Conservation (phyloP, 2,888 invertebrate species). For the Lissonota sp. region DNA sequence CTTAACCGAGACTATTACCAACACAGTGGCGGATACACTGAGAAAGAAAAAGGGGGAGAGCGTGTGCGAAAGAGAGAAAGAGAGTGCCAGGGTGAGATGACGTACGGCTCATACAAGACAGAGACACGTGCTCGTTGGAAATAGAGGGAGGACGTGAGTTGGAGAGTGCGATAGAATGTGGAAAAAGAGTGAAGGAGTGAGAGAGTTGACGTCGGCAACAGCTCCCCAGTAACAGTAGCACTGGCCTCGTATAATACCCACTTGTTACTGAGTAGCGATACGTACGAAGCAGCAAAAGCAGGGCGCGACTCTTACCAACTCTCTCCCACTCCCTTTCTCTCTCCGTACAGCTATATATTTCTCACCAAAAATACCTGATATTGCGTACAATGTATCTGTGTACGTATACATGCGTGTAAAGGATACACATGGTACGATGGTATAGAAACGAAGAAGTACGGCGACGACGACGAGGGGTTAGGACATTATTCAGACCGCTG, state of each 20-base stretch:
- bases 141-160: conserved; percentile 35
- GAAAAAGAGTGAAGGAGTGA: conserved; percentile 25
- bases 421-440: conserved; percentile 52
- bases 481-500: conserved; percentile 78
- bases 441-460: conserved; percentile 44
- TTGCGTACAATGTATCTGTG: not conserved
- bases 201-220: conserved; percentile 61
- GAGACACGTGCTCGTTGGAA: conserved; percentile 19
- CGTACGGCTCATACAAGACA: conserved; percentile 26
- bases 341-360: conserved; percentile 48
- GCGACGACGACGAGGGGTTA: conserved; percentile 50
- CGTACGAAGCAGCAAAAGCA: conserved; percentile 65
- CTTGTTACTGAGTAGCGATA: conserved; percentile 80
- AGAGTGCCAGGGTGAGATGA: conserved; percentile 43
- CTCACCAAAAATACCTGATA: conserved; percentile 15
- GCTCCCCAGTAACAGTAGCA: conserved; percentile 63
- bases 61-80: conserved; percentile 15
- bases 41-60: conserved; percentile 40
- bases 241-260: conserved; percentile 77
- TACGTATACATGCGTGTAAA: conserved; percentile 33
- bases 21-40: conserved; percentile 16
- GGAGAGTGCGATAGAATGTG: conserved; percentile 21
- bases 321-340: too few species aligned
- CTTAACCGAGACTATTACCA: conserved; percentile 64
- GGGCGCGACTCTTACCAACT: conserved; percentile 48